Evolutionary conservation across 2,888 invertebrate genomes (phyloP).

Genomic region (Morinoia aosen): DNA sequence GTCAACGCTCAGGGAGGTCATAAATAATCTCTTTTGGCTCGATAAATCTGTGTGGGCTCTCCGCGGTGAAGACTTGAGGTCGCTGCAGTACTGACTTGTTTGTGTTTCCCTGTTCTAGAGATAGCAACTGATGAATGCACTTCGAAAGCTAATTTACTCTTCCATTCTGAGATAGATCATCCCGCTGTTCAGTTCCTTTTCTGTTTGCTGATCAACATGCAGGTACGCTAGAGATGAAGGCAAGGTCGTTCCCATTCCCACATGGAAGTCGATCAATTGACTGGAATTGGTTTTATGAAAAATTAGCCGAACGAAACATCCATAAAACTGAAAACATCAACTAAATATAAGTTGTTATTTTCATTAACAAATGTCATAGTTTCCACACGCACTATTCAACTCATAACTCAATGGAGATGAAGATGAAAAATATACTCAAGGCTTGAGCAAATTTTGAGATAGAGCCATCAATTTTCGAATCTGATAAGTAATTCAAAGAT

Average conservation of each 20-base stretch:
- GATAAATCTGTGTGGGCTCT: not conserved
- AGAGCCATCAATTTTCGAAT: no score
- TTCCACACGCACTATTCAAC: no score
- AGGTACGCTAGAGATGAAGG: not conserved
- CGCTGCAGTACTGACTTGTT: not conserved
- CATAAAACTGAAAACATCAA: not conserved
- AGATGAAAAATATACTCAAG: no score
- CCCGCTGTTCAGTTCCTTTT: not conserved
- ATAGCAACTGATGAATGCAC: not conserved
- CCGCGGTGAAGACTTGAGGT: not conserved
- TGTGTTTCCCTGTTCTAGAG: not conserved
- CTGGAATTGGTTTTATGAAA: not conserved
- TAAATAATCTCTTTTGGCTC: slow-evolving; percentile 3
- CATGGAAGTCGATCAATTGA: not conserved
- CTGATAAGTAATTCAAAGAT: no score
- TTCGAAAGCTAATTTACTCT: not conserved
- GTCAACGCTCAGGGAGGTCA: not conserved
- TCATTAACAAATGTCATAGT: not conserved
- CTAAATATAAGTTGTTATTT: not conserved
- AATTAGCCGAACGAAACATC: not conserved
- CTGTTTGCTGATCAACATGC: not conserved
- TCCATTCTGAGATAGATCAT: not conserved
- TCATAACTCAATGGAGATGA: no score
- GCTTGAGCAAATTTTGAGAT: no score
- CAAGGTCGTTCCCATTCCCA: not conserved